These are phyloP conservation scores for Temnothorax curvispinosus DNA, from an alignment of 1,140 invertebrate genomes.

Conservation along the genomic window DNA sequence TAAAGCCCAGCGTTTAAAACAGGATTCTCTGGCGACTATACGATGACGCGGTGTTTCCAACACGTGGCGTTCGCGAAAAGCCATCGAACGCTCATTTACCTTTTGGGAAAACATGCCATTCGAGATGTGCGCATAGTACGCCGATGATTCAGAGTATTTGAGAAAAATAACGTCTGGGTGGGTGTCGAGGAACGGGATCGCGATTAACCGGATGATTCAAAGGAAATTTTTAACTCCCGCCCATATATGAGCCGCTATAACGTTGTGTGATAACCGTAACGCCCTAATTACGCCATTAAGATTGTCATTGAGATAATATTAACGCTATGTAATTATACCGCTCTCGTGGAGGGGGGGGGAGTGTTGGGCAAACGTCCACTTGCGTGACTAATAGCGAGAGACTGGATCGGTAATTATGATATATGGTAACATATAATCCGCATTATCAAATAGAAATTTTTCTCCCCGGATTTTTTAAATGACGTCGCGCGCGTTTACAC, in stretches of 20 bases:
- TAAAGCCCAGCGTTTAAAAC: background rate
- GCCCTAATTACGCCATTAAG: slow-evolving; percentile 45
- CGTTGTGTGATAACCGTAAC: background rate
- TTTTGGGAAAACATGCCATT: background rate
- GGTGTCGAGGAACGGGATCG: background rate
- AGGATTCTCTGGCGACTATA: background rate
- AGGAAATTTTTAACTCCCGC: background rate
- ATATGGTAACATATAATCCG: background rate
- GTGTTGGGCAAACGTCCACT: background rate
- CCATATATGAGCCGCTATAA: background rate
- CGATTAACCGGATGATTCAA: slow-evolving; percentile 5
- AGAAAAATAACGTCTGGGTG: slow-evolving; percentile 12
- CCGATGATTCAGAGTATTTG: slow-evolving; percentile 34
- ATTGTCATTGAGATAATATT: slow-evolving; percentile 47
- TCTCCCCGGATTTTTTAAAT: background rate
- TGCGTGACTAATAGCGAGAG: slow-evolving; percentile 18
- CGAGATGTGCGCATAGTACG: background rate
- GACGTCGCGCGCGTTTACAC: slow-evolving; percentile 38
- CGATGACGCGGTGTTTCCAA: background rate
- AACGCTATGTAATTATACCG: slow-evolving; percentile 34
- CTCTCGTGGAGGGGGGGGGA: background rate
- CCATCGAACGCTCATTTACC: slow-evolving; percentile 12
- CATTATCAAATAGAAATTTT: slow-evolving; percentile 26
- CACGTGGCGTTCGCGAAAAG: background rate
- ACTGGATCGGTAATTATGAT: slow-evolving; percentile 17